These are phyloP conservation scores for Gobio gobio DNA, from an alignment of 2,113 vertebrate species.

Conservation along the genomic window DNA sequence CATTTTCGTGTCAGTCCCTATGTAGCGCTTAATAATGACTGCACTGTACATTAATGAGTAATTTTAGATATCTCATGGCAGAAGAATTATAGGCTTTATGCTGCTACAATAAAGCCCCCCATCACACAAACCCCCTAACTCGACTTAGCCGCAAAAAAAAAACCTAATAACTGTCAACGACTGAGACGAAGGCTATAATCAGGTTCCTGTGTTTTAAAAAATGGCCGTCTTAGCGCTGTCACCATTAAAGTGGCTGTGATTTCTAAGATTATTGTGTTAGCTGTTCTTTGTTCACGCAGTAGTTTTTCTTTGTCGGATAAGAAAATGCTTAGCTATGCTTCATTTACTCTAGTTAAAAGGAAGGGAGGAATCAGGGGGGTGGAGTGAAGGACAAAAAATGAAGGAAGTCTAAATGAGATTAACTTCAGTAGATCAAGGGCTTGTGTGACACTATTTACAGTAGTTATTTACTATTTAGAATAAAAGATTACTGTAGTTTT, in stretches of 20 bases:
- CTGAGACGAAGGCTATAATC: slow-evolving; percentile 71
- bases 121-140: slow-evolving; percentile 50
- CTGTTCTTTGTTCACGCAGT: slow-evolving; percentile 58
- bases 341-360: slow-evolving; percentile 36
- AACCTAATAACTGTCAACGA: slow-evolving; percentile 63
- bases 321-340: slow-evolving; percentile 14
- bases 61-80: slow-evolving; percentile 64
- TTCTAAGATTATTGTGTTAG: slow-evolving; percentile 70
- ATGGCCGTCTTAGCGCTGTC: slow-evolving; percentile 55
- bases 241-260: slow-evolving; percentile 57
- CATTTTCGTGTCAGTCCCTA: slow-evolving; percentile 22
- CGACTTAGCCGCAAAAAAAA: slow-evolving; percentile 32
- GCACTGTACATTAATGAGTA: slow-evolving; percentile 67
- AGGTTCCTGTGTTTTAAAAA: slow-evolving; percentile 63
- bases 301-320: slow-evolving; percentile 51
- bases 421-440: slow-evolving; percentile 2
- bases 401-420: slow-evolving; percentile 1
- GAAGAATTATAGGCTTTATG: slow-evolving; percentile 69
- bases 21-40: slow-evolving; percentile 23
- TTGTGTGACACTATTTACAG: neutral
- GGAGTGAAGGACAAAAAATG: neutral
- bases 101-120: slow-evolving; percentile 64
- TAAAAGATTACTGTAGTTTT: neutral
- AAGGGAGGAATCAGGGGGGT: neutral
- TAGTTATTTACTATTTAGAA: neutral